Conservation (phyloP, 2,797 vertebrate species). For the Eulemur albifrons region DNA sequence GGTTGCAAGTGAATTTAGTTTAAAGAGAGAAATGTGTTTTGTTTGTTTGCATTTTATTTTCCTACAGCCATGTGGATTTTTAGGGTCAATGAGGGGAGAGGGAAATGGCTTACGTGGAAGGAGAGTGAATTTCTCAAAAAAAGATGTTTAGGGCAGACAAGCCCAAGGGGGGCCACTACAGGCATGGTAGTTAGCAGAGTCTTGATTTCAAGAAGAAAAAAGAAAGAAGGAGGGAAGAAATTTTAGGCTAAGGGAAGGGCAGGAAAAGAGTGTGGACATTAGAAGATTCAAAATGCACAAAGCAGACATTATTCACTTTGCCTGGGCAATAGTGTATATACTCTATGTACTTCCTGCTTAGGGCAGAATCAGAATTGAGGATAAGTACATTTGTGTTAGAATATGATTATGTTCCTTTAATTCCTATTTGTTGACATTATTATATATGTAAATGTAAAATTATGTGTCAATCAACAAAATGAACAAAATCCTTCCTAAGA, state of each 20-base stretch:
- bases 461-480: slow-evolving; percentile 46
- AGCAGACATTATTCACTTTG: neutral
- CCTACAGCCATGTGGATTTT: neutral
- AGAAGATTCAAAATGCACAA: neutral
- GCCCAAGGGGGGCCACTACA: neutral
- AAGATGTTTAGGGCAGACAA: neutral
- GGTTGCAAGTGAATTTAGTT: neutral
- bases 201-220: slow-evolving; percentile 20
- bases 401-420: slow-evolving; percentile 17
- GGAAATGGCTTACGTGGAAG: neutral
- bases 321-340: fast-evolving
- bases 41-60: neutral
- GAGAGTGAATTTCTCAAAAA: neutral
- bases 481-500: slow-evolving; percentile 62
- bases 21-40: neutral
- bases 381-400: neutral
- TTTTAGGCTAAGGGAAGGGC: neutral
- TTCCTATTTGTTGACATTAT: slow-evolving; percentile 26
- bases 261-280: neutral
- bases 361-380: neutral
- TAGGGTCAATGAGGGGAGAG: neutral
- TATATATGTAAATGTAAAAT: slow-evolving; percentile 56
- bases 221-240: neutral
- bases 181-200: neutral
- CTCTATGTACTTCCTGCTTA: neutral